These are phyloP conservation scores for Etheostoma cragini DNA, from an alignment of 2,113 vertebrate genomes.

Conservation along the genomic window DNA sequence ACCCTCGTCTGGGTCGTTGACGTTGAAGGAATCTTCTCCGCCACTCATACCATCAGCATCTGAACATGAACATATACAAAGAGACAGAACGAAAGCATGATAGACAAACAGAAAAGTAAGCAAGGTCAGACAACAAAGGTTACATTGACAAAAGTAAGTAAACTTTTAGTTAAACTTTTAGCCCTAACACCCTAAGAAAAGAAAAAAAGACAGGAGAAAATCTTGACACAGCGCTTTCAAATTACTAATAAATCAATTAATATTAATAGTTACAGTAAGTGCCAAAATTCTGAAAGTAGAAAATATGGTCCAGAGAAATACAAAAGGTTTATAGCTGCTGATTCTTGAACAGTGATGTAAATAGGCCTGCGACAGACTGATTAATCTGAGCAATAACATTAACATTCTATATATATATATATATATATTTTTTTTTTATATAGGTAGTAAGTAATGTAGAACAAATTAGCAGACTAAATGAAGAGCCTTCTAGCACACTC, in stretches of 20 bases:
- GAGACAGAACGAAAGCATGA: slow-evolving; percentile 33
- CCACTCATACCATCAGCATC: slow-evolving; percentile 90
- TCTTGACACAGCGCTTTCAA: neutral
- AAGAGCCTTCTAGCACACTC: neutral
- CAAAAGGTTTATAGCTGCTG: neutral
- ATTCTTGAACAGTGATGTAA: slow-evolving; percentile 3
- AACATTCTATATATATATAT: too few species aligned
- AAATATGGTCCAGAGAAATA: neutral
- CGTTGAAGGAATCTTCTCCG: slow-evolving; percentile 91
- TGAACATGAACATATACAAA: slow-evolving; percentile 64
- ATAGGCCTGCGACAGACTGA: neutral
- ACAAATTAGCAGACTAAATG: slow-evolving; percentile 22
- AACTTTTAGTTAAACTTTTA: neutral
- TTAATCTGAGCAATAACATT: neutral
- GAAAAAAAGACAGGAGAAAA: neutral
- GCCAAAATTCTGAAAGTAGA: neutral
- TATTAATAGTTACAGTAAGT: neutral
- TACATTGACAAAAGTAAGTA: neutral
- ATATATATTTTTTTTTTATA: too few species aligned
- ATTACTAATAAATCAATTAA: neutral
- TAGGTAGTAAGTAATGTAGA: slow-evolving; percentile 20
- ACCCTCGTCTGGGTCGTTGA: slow-evolving; percentile 97
- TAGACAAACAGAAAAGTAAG: slow-evolving; percentile 34
- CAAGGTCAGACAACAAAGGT: neutral
- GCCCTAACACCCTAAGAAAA: neutral